A percentile compares a stretch with the other conserved stretches of the same genome.
phyloP scores from a whole-genome alignment of 2,888 invertebrate genomes.

The Conistra vaccinii region DNA sequence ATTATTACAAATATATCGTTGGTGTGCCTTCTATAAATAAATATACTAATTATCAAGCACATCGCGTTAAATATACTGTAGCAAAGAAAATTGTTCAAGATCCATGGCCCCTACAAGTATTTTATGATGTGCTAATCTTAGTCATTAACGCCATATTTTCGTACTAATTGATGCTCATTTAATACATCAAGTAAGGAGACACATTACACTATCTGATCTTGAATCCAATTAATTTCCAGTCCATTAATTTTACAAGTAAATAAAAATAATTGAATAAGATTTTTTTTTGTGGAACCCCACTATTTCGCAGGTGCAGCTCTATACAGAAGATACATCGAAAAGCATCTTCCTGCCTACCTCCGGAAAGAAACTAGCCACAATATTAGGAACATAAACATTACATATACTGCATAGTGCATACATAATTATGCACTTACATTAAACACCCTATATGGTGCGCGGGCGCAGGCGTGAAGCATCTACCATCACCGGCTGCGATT shows the following conservation, averaged over 20 bases:
- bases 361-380: constrained; percentile 3
- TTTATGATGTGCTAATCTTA: neutral
- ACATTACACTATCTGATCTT: neutral
- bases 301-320: neutral
- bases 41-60: too few relatives aligned
- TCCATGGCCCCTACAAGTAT: too few relatives aligned
- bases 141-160: neutral
- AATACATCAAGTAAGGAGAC: neutral
- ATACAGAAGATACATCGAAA: neutral
- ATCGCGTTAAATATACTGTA: neutral
- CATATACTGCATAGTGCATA: constrained; percentile 13
- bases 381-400: constrained; percentile 9
- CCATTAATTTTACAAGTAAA: neutral
- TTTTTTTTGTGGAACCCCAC: neutral
- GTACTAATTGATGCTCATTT: constrained; percentile 6
- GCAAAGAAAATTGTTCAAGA: neutral
- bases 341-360: neutral
- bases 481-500: constrained; percentile 48
- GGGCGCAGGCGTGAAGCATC: constrained; percentile 33
- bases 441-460: constrained; percentile 48
- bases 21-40: too few relatives aligned
- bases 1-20: too few relatives aligned
- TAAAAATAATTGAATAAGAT: too few relatives aligned
- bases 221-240: neutral
- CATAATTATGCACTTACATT: constrained; percentile 41